phyloP scores from a whole-genome alignment of 1,140 invertebrate species.

The Danaus plexippus region DNA sequence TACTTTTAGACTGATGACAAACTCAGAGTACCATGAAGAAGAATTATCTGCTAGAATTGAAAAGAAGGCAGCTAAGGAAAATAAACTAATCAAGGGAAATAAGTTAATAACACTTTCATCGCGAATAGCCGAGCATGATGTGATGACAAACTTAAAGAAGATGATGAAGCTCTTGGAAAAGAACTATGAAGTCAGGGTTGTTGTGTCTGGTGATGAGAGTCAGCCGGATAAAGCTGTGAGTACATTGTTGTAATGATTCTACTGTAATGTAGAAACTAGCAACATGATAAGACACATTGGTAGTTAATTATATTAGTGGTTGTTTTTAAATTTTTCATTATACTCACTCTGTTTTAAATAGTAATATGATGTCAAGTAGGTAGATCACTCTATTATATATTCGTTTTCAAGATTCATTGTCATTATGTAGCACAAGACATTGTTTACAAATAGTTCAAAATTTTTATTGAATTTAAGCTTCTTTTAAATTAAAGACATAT shows the following conservation, averaged over 20 bases:
- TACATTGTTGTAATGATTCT: constrained; percentile 23
- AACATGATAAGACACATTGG: no score
- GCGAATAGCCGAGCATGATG: constrained; percentile 77
- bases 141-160: constrained; percentile 74
- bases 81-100: constrained; percentile 65
- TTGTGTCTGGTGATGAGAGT: constrained; percentile 70
- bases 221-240: constrained; percentile 65
- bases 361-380: no score
- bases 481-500: no score
- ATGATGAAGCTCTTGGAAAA: constrained; percentile 76
- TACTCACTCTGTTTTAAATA: no score
- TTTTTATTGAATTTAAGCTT: no score
- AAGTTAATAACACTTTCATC: constrained; percentile 75
- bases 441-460: no score
- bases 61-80: constrained; percentile 43
- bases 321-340: no score
- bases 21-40: constrained; percentile 59
- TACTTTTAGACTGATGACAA: constrained; percentile 58
- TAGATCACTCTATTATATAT: no score
- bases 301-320: no score
- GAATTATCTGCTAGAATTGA: constrained; percentile 58
- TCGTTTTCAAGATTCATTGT: no score
- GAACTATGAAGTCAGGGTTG: constrained; percentile 73
- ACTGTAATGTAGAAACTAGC: no score
- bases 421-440: no score